Percentiles rank a stretch among this genome's conserved stretches.
Conservation (phyloP, 1,140 invertebrate genomes). For the Halyomorpha halys region DNA sequence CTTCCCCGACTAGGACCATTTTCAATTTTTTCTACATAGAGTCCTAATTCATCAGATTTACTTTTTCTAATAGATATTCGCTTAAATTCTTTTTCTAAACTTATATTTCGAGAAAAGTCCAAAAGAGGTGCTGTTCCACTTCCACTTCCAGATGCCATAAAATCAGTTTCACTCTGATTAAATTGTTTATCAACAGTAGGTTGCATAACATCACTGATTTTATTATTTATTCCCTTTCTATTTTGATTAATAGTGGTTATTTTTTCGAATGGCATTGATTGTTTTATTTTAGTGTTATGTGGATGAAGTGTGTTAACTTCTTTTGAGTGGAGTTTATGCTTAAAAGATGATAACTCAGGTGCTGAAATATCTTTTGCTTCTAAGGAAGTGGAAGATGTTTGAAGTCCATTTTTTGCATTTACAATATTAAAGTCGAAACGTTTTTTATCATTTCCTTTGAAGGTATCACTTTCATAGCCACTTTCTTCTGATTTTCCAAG, state of each 20-base stretch:
- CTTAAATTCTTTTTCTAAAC: conserved; percentile 31
- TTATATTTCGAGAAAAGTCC: conserved; percentile 39
- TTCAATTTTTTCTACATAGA: conserved; percentile 47
- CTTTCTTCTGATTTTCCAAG: conserved; percentile 47
- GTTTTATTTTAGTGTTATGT: background rate
- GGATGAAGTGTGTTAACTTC: background rate
- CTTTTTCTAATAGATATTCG: conserved; percentile 33
- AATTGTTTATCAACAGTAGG: background rate
- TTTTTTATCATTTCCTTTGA: background rate
- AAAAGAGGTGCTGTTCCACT: conserved; percentile 27
- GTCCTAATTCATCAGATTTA: conserved; percentile 42
- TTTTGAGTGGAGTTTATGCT: background rate
- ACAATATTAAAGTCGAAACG: no score
- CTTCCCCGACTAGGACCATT: conserved; percentile 39
- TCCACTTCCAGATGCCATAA: conserved; percentile 28
- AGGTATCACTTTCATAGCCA: conserved; percentile 52
- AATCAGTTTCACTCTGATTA: background rate
- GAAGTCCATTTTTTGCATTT: background rate
- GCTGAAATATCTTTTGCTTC: background rate
- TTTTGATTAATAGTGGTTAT: background rate
- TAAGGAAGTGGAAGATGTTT: background rate
- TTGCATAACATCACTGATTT: background rate
- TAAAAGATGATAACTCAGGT: background rate
- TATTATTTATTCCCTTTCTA: background rate
- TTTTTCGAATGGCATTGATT: background rate